Evolutionary conservation across 2,797 vertebrate genomes (phyloP), one percentile per base, ranked within the genome.

Genomic region (Fringilla coelebs): DNA sequence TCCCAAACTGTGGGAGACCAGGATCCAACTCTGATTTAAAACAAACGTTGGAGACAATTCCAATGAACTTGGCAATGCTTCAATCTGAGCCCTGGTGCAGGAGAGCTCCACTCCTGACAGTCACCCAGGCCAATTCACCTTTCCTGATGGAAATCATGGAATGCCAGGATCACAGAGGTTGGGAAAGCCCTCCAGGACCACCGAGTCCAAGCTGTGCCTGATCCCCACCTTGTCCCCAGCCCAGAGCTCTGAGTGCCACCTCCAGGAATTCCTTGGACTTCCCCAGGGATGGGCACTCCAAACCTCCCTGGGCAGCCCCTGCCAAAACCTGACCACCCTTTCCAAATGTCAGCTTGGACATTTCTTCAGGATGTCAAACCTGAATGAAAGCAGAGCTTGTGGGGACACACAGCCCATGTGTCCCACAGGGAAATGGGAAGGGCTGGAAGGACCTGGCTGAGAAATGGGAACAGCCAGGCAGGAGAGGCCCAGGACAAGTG

Each of bases 41-140:
- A 41, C 9, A 4, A 20, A 57, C 0, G 4, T 0, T 13, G 40
- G 24, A 57, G 11, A 58, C 54, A 28, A 67, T 11, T 7, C 32
- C 32, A 48, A 17, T 46, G 13, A 31, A 40, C 12, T 8, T 3
- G 3, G 12, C 60, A 70, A 62, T 0, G 0, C 36, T 6, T 65
- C 31, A 9, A 4, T 6, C 32, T 2, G 6, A 52, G 43, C 28
- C 25, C 36, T 4, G 17, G 8, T 0, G 1, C 15, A 26, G 40
- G n/a, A 21, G 34, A 90, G 16, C 32, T 24, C 34, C 28, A 13
- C 10, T n/a, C 36, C 9, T 15, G 11, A 6, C 22, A 31, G 9
- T 0, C 85, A 34, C 16, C n/a, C 55, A 17, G 16, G 1, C 36
- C 73, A n/a, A 11, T 28, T 9, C 8, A 18, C 20, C 49, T 22